Base-by-base conservation (phyloP, 2,113 vertebrate species). In the Dissostichus mawsoni region DNA sequence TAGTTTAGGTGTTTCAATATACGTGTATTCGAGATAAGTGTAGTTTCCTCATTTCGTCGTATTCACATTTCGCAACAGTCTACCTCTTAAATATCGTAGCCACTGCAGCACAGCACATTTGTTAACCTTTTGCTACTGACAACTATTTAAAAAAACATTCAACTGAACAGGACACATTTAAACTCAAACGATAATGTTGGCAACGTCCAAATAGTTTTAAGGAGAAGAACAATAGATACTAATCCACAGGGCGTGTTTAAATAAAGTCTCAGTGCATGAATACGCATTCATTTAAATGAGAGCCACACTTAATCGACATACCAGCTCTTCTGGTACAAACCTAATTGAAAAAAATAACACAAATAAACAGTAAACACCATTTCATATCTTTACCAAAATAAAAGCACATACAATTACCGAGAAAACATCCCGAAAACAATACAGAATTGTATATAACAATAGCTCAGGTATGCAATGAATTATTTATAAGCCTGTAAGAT, bases 381-480 rank as follows among this genome's bases (percentile, higher is more conserved):
- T 74, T 29, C 36, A 67, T 11, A 52, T 18, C 4, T 63, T 5
- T n/a, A 36, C 12, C 5, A 63, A 0, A 44, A 41, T 70, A 11
- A 80, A 71, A 58, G 8, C 73, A 68, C 50, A 48, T 11, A 50
- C 58, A 20, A 47, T 41, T 17, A 14, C 72, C n/a, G 59, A 41
- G 23, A 10, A 59, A 56, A 73, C 29, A 23, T 33, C 17, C 11
- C 55, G 36, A 25, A 68, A 69, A 73, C 68, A 36, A 23, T 25
- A 56, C 20, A 14, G 14, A 8, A 29, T 11, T 14, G 41, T 16
- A n/a, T 44, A 14, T 48, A 55, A 74, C 20, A 74, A n/a, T 56
- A 20, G 44, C 17, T 73, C 75, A 69, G 41, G 58, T 76, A 50
- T 66, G 50, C 13, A 56, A 8, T 74, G 7, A 81, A 58, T 76